Evolutionary conservation across 2,888 invertebrate genomes (phyloP).

Genomic region (Amaurobius ferox): DNA sequence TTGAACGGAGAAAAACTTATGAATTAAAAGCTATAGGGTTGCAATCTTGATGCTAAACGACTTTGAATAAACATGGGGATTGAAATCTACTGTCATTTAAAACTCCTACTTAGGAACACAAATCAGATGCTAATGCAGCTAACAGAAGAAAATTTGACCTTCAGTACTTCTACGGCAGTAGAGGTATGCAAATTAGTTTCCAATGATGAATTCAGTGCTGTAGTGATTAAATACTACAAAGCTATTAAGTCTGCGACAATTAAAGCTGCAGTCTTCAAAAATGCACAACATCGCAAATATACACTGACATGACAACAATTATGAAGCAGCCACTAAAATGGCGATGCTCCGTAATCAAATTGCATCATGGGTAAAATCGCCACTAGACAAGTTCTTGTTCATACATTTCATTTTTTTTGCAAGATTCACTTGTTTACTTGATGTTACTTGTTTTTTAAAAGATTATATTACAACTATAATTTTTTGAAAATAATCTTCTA

Average conservation of each 20-base stretch:
- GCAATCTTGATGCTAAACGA: background rate
- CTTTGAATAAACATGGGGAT: slow-evolving; percentile 14
- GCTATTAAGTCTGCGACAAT: background rate
- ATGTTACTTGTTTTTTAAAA: background rate
- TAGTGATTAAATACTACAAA: background rate
- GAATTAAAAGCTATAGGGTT: background rate
- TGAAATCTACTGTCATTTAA: slow-evolving; percentile 60
- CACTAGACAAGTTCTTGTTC: background rate
- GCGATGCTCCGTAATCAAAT: slow-evolving; percentile 39
- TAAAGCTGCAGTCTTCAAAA: slow-evolving; percentile 15
- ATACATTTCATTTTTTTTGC: too few species aligned
- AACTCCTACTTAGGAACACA: slow-evolving; percentile 50
- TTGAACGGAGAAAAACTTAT: background rate
- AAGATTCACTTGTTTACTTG: too few species aligned
- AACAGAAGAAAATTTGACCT: slow-evolving; percentile 60
- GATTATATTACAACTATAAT: too few species aligned
- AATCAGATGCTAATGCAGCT: slow-evolving; percentile 59
- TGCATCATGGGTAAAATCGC: slow-evolving; percentile 57
- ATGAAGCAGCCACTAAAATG: slow-evolving; percentile 64
- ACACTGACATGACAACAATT: slow-evolving; percentile 49
- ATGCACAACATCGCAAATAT: slow-evolving; percentile 50
- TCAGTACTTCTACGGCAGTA: slow-evolving; percentile 36
- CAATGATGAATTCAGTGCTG: background rate
- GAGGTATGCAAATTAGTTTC: slow-evolving; percentile 29
- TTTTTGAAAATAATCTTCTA: too few species aligned